Conservation (phyloP, 2,888 invertebrate species). For the Autographa pulchrina region DNA sequence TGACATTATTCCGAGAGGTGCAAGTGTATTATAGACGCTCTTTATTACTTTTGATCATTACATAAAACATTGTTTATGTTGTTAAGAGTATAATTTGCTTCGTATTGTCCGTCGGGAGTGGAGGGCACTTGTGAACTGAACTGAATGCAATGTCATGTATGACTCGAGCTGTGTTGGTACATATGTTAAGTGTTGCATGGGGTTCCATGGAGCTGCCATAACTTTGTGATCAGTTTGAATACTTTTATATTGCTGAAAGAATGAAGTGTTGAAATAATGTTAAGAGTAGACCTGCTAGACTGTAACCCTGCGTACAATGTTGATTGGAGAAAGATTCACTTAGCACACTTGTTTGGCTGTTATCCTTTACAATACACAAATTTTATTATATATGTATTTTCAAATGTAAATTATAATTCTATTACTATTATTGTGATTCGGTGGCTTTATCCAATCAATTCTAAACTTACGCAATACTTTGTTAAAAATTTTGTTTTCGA, state of each 20-base stretch:
- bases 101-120: slow-evolving; percentile 66
- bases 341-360: slow-evolving; percentile 65
- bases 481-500: slow-evolving; percentile 87
- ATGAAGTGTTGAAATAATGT: slow-evolving; percentile 83
- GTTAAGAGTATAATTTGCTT: slow-evolving; percentile 72
- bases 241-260: slow-evolving; percentile 88
- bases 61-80: slow-evolving; percentile 56
- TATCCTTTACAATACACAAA: slow-evolving; percentile 73
- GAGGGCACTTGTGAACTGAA: slow-evolving; percentile 75
- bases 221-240: slow-evolving; percentile 89
- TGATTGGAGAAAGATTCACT: slow-evolving; percentile 83
- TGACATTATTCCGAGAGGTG: slow-evolving; percentile 82
- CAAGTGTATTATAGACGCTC: slow-evolving; percentile 68
- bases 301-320: slow-evolving; percentile 81
- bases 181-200: slow-evolving; percentile 83
- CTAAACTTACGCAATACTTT: slow-evolving; percentile 82
- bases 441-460: slow-evolving; percentile 87
- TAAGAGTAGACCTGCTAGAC: slow-evolving; percentile 88
- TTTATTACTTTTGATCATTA: slow-evolving; percentile 62
- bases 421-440: slow-evolving; percentile 58
- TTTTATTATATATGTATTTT: slow-evolving; percentile 65
- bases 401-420: slow-evolving; percentile 55
- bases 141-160: slow-evolving; percentile 82
- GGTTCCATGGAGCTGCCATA: slow-evolving; percentile 88
- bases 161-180: slow-evolving; percentile 79